phyloP scores from a whole-genome alignment of 2,797 vertebrate genomes.

The Falco cherrug region DNA sequence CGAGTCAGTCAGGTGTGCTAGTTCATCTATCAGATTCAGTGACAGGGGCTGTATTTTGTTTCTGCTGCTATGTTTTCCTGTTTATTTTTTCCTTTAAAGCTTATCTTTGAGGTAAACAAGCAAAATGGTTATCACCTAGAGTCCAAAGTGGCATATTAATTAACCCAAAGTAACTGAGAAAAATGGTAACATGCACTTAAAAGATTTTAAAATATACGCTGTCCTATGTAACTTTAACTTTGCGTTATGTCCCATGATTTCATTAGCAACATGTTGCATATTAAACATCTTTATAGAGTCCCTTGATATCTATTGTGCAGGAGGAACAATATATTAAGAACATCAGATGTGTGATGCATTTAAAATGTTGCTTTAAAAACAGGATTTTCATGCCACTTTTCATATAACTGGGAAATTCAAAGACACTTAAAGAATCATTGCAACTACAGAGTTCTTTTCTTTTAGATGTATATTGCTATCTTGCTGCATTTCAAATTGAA shows the following conservation, averaged over 20 bases:
- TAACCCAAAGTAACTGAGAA: neutral
- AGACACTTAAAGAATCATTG: constrained; percentile 20
- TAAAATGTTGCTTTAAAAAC: constrained; percentile 6
- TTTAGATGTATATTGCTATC: constrained; percentile 22
- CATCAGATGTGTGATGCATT: neutral
- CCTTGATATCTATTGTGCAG: too few relatives aligned
- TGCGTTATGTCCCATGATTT: neutral
- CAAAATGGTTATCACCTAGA: neutral
- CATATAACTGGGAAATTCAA: constrained; percentile 12
- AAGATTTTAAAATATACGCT: neutral
- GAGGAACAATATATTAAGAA: neutral
- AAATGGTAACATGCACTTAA: neutral
- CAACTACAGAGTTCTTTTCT: constrained; percentile 16
- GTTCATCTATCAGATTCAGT: neutral
- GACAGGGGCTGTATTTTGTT: neutral
- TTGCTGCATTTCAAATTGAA: constrained; percentile 38
- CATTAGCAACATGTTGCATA: neutral
- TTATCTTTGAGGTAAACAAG: constrained; percentile 43
- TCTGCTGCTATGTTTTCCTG: neutral
- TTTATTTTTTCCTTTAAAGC: constrained; percentile 8
- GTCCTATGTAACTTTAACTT: neutral
- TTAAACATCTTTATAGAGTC: neutral
- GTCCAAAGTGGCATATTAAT: constrained; percentile 51
- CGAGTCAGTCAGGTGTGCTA: neutral
- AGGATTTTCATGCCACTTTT: neutral